Evolutionary conservation across 2,113 vertebrate genomes (phyloP), one percentile per base, ranked within the genome.

Genomic region (Ptychochromis oligacanthus): DNA sequence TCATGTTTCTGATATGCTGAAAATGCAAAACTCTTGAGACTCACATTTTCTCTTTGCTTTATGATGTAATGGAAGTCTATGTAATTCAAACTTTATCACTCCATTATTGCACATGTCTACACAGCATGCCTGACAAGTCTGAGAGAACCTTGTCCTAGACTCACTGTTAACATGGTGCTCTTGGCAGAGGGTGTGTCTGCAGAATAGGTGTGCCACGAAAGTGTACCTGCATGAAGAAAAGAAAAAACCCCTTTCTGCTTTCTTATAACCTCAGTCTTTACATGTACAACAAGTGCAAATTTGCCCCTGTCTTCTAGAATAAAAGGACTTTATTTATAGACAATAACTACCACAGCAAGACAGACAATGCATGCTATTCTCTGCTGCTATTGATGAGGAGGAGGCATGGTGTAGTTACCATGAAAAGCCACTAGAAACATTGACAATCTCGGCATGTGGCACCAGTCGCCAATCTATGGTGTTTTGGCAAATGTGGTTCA

Each of bases 381-480:
- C 11, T 12, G 5, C 2, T 38, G 46, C 46, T 26, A 18, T 2
- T 79, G 28, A 34, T 43, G 28, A 28, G 3, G 14, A 7, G 7
- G 38, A 40, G n/a, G 1, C 8, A 46, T 1, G 82, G 20, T 93
- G 93, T 9, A 92, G 90, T 90, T 87, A 58, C 90, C 78, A 55
- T 1, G 9, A 79, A 75, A 52, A 80, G 65, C 86, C 91, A 74
- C 89, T 86, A 88, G 83, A 55, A 65, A 59, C 80, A 81, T 2
- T 82, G 89, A 88, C 83, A 87, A 72, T 82, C 87, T 65, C 85
- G 13, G 82, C 88, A 79, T 93, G 90, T 88, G 89, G 91, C 87
- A 88, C 84, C 83, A 88, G 79, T 65, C 56, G n/a, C 83, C 85
- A 34, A 49, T 85, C 81, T 88, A n/a, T 52, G 78, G 75, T 86